phyloP scores from a whole-genome alignment of 2,888 invertebrate genomes.

The Ceratothoa steindachneri region DNA sequence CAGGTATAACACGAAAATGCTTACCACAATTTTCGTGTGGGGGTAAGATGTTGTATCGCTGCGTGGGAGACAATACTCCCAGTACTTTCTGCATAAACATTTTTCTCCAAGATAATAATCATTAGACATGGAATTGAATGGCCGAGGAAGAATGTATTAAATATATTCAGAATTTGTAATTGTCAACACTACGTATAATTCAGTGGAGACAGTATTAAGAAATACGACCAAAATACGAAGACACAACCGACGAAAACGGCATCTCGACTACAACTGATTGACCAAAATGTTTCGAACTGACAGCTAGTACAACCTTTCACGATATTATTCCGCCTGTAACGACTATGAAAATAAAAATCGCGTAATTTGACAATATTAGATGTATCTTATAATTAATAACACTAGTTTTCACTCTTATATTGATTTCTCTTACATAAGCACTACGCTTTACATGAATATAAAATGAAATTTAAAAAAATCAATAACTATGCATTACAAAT shows the following conservation, averaged over 20 bases:
- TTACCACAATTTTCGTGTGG: background rate
- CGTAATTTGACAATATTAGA: background rate
- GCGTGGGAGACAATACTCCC: background rate
- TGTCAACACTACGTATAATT: too few species aligned
- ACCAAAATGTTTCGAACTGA: conserved; percentile 3
- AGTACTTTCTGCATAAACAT: background rate
- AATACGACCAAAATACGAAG: background rate
- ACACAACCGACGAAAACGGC: background rate
- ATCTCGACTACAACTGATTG: conserved; percentile 2
- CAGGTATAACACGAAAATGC: too few species aligned
- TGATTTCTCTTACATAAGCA: background rate
- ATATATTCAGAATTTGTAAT: too few species aligned
- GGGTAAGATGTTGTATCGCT: background rate
- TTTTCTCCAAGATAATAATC: background rate
- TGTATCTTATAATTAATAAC: background rate
- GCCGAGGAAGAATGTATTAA: too few species aligned
- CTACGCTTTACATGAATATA: background rate
- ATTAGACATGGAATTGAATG: background rate
- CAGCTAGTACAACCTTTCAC: conserved; percentile 10
- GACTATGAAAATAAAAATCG: background rate
- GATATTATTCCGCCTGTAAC: background rate
- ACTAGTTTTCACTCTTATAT: background rate
- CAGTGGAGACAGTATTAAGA: too few species aligned
- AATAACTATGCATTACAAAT: background rate
- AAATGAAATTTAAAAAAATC: background rate